Evolutionary conservation across 2,797 vertebrate genomes (phyloP), one percentile per base, ranked within the genome.

Genomic region (Myotis daubentonii): DNA sequence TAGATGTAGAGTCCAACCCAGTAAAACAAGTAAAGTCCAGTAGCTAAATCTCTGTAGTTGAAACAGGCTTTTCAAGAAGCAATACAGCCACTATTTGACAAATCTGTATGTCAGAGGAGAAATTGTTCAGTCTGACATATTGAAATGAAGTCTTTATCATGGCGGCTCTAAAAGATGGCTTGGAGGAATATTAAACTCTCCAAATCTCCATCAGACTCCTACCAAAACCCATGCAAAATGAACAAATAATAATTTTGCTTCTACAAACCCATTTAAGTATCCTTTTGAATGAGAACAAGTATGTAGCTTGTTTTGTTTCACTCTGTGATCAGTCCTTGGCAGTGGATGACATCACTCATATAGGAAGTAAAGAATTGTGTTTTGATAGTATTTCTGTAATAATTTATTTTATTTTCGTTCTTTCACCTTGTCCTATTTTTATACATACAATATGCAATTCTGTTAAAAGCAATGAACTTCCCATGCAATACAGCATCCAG

Each of bases 1-100:
- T 10, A 92, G 89, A 94, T 79, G 62, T 6, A 91, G 87, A 95
- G 70, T 87, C 84, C 51, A 95, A 87, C 65, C 79, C 80, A 91
- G 65, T 5, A 89, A 93, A 96, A 87, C 89, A 94, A 96, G 93
- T 41, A 94, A 94, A 85, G 13, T 81, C 81, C 30, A 87, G 28
- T 25, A 87, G 95, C 60, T 86, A 94, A 92, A 93, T 81, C 70
- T 94, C 71, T 82, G 49, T 93, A 41, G 28, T 38, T 70, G 75
- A 91, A 96, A 94, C 23, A 65, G 47, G 55, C 91, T 96, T 91
- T 93, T 94, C 19, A 74, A 95, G 91, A 90, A 94, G 83, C 65
- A 84, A 60, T 30, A 10, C 3, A n/a, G 75, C 78, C 80, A 83
- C 65, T 62, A 83, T 53, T 16, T 78, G 57, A 79, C 36, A 84